These are phyloP conservation scores for Callyntrura guangdongensis DNA, from an alignment of 2,888 invertebrate species.

Conservation along the genomic window DNA sequence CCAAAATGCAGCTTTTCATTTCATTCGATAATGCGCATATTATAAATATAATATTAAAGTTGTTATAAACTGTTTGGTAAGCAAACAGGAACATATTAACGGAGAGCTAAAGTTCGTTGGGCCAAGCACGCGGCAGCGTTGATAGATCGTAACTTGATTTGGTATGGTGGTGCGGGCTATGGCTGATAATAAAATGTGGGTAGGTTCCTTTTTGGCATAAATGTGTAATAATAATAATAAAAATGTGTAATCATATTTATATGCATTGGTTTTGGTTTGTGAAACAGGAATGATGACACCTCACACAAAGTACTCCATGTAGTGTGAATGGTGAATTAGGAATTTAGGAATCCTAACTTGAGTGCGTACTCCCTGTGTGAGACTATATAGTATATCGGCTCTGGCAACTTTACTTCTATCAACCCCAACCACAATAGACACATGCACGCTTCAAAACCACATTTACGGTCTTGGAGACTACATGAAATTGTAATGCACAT, in stretches of 20 bases:
- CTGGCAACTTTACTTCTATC: neutral
- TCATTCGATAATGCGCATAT: neutral
- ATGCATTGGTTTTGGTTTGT: neutral
- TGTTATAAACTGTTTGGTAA: neutral
- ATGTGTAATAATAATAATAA: neutral
- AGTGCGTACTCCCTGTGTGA: neutral
- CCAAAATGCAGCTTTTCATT: conserved; percentile 44
- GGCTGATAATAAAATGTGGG: neutral
- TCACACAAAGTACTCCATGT: conserved; percentile 12
- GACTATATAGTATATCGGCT: neutral
- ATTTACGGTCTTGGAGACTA: conserved; percentile 16
- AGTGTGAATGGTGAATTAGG: conserved; percentile 32
- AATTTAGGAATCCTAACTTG: neutral
- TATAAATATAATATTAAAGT: neutral
- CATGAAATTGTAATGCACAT: neutral
- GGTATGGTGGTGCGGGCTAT: neutral
- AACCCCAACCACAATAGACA: conserved; percentile 34
- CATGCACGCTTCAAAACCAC: conserved; percentile 59
- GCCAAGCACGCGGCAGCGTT: neutral
- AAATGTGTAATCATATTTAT: neutral
- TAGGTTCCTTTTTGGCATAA: neutral
- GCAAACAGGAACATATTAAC: conserved; percentile 4
- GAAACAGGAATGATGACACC: conserved; percentile 55
- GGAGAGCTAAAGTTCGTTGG: neutral
- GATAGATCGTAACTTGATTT: neutral